These are phyloP conservation scores for Pachymerium ferrugineum DNA, from an alignment of 2,888 invertebrate genomes.

Conservation along the genomic window DNA sequence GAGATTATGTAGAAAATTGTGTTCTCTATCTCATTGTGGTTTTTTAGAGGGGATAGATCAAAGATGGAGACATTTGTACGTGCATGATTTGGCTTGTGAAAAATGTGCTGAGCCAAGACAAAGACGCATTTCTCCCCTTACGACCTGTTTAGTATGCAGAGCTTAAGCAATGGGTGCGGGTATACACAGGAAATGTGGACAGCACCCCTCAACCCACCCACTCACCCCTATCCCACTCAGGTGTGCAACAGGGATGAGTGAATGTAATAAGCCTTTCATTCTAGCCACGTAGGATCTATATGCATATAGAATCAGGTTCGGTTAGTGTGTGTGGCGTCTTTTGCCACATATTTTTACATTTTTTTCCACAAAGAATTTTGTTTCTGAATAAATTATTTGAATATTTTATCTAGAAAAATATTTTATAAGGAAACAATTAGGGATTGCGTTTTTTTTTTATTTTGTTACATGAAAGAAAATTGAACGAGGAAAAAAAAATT, in stretches of 20 bases:
- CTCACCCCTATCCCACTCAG: conserved; percentile 17
- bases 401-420: not conserved
- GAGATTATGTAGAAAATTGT: too few relatives aligned
- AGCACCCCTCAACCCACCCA: conserved; percentile 16
- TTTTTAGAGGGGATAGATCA: not conserved
- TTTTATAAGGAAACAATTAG: not conserved
- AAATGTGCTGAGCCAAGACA: conserved; percentile 17
- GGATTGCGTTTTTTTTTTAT: not conserved
- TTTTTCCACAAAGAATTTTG: not conserved
- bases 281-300: not conserved
- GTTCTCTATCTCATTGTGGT: too few relatives aligned
- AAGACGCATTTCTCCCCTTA: conserved; percentile 14
- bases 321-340: not conserved
- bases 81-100: conserved; percentile 13
- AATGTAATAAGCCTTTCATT: conserved; percentile 19
- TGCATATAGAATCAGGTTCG: conserved; percentile 14
- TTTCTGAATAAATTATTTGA: not conserved
- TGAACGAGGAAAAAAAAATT: not conserved
- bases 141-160: conserved; percentile 17
- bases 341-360: not conserved
- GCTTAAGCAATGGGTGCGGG: conserved; percentile 13
- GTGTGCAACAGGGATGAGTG: conserved; percentile 12
- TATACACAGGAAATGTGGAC: conserved; percentile 14
- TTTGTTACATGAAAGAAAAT: not conserved
- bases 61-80: conserved; percentile 18